Evolutionary conservation across 2,888 invertebrate species (phyloP).

Genomic region (Aromia moschata): DNA sequence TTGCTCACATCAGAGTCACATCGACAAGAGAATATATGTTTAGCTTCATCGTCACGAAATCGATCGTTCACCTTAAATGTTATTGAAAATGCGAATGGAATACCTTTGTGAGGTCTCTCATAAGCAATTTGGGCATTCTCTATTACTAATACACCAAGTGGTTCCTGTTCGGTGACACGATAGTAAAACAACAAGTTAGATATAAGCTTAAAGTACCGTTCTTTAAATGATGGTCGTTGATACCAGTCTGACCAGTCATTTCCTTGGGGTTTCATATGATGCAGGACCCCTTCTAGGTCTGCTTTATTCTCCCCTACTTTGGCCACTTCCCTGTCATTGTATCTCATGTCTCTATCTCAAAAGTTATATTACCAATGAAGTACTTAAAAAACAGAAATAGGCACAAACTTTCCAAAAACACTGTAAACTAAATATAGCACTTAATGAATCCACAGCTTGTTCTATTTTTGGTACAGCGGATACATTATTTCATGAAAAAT

Average conservation of each 20-base stretch:
- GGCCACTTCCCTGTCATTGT: constrained; percentile 75
- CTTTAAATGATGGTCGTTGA: constrained; percentile 69
- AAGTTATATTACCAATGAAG: too few relatives aligned
- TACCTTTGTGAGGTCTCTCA: constrained; percentile 71
- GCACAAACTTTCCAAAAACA: too few relatives aligned
- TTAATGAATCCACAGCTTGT: constrained; percentile 4
- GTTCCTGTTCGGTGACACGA: constrained; percentile 73
- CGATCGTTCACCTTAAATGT: constrained; percentile 71
- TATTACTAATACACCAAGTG: constrained; percentile 77
- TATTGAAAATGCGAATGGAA: constrained; percentile 80
- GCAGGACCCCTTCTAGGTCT: constrained; percentile 76
- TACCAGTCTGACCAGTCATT: constrained; percentile 65
- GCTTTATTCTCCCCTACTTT: constrained; percentile 69
- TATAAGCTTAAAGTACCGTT: constrained; percentile 79
- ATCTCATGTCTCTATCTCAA: constrained; percentile 80
- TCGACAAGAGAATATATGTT: constrained; percentile 76
- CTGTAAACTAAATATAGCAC: constrained; percentile 10
- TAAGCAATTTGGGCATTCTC: constrained; percentile 77
- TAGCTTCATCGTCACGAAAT: constrained; percentile 62
- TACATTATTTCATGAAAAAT: too few relatives aligned
- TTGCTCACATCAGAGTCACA: constrained; percentile 76
- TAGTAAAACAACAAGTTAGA: constrained; percentile 82
- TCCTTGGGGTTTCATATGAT: constrained; percentile 73
- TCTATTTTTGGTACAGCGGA: constrained; percentile 10
- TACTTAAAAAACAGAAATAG: too few relatives aligned